phyloP scores from a whole-genome alignment of 2,113 vertebrate species.

The Peucedramus taeniatus region DNA sequence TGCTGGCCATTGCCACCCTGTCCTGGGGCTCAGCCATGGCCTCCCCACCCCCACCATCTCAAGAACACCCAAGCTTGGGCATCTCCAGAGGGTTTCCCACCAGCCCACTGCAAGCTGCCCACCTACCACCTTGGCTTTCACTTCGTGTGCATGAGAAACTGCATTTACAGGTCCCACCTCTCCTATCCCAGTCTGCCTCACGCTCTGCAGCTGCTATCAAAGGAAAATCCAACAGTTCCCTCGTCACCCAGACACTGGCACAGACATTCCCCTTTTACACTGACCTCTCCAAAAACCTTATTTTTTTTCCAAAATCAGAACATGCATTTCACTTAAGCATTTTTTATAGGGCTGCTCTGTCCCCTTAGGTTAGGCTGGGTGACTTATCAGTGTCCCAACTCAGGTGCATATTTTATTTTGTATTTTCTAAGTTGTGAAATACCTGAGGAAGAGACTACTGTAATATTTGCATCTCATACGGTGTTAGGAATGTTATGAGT shows the following conservation, averaged over 20 bases:
- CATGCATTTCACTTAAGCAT: not conserved
- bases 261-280: not conserved
- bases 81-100: not conserved
- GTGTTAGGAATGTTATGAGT: not conserved
- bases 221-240: not conserved
- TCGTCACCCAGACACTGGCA: not conserved
- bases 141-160: not conserved
- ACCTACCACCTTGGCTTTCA: not conserved
- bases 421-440: not conserved
- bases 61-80: not conserved
- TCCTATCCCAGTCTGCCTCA: not conserved
- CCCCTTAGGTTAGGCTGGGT: not conserved
- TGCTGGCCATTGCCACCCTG: fast-evolving
- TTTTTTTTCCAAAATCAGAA: not conserved
- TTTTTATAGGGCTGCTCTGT: not conserved
- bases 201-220: not conserved
- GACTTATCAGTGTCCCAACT: not conserved
- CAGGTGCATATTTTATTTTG: not conserved
- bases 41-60: not conserved
- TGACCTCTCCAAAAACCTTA: not conserved
- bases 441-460: not conserved
- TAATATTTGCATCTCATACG: not conserved
- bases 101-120: not conserved
- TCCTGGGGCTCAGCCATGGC: not conserved
- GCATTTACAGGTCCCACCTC: not conserved